A percentile compares a stretch with the other conserved stretches of the same genome.
Evolutionary conservation across 2,888 invertebrate genomes (phyloP).

Genomic region (Nowickia ferox): DNA sequence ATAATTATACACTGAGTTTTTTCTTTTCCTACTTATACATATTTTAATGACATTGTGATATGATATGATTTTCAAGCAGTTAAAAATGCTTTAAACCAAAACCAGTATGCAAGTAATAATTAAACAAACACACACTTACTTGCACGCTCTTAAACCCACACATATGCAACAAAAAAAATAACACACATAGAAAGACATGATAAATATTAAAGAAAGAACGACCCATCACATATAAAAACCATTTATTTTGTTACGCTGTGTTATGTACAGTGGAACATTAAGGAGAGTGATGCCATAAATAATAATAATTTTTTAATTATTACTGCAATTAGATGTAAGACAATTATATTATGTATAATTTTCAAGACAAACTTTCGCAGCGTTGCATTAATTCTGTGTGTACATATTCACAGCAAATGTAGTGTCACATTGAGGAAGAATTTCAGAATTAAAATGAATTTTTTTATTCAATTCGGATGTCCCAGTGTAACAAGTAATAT

Average conservation of each 20-base stretch:
- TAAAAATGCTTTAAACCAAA: conserved; percentile 61
- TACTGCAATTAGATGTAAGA: no score
- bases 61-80: conserved; percentile 69
- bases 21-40: conserved; percentile 40
- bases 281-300: not conserved
- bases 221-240: conserved; percentile 52
- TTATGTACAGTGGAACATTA: conserved; percentile 24
- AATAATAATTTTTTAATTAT: not conserved
- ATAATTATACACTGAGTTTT: conserved; percentile 78
- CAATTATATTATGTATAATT: no score
- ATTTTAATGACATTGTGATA: conserved; percentile 70
- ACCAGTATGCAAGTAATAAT: conserved; percentile 64
- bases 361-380: no score
- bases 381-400: not conserved
- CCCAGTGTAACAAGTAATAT: no score
- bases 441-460: no score
- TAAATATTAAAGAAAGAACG: conserved; percentile 35
- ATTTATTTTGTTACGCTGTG: conserved; percentile 19
- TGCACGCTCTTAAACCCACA: conserved; percentile 2
- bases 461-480: no score
- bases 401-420: not conserved
- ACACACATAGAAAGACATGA: conserved; percentile 5
- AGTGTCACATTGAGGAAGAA: no score
- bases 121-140: conserved; percentile 56
- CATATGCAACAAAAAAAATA: conserved; percentile 11